Base-by-base conservation (phyloP, 2,797 vertebrate genomes). In the Zenarchopterus dispar region DNA sequence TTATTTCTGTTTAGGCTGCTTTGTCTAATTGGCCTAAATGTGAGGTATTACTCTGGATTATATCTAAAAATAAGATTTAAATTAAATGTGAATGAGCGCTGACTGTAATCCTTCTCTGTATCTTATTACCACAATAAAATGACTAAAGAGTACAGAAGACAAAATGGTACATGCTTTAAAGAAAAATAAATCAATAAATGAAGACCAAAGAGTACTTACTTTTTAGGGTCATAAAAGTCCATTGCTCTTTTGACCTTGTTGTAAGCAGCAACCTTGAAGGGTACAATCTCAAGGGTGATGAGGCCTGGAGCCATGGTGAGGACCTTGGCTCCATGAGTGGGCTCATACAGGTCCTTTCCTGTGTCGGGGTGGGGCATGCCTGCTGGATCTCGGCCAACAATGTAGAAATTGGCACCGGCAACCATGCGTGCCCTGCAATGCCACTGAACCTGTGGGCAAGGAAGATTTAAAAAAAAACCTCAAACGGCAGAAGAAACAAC, bases 231-330 rank as follows among this genome's bases (percentile, higher is more conserved):
- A 54, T 97, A 99, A 84, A 98, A 99, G 85, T 98, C 97, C 98
- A 99, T 99, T 21, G 92, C 94, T 80, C 91, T 94, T 89, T 97
- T 97, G 56, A 92, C 95, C 72, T 96, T 98, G 83, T 99, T 98
- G 85, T 99, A 99, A 43, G 97, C 98, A 13, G 98, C 98, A 4
- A 99, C 97, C 68, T 97, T 95, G 82, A 99, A 99, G 69, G 97
- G 97, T 42, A 99, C 96, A 1, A 99, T 98, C 91, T 99, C 98
- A 81, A 99, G 75, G 0, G 95, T 96, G 89, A 98, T 96, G 54
- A 99, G 95, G 49, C 98, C 98, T 0, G 98, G 98, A 24, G 98
- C 97, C 98, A 99, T 99, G 51, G 97, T 99, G 80, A 99, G 93
- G 55, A 99, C 98, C 91, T 99, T 98, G 70, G 98, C 97, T 0